phyloP scores from a whole-genome alignment of 2,797 vertebrate species.

The Aldrovandia affinis region DNA sequence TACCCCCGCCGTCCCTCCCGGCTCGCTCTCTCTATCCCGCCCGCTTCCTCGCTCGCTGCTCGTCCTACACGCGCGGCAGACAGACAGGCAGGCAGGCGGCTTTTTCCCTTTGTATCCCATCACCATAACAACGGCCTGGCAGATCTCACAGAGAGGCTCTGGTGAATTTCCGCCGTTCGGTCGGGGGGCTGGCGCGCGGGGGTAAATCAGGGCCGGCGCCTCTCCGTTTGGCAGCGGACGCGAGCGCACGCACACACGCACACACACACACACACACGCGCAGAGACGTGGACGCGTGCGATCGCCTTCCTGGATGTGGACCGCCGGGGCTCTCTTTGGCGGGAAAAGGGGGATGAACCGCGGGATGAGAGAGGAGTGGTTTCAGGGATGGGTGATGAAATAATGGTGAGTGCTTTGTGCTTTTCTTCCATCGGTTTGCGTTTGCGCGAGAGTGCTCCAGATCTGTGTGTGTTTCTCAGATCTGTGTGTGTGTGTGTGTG shows the following conservation, averaged over 20 bases:
- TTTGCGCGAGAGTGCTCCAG: neutral
- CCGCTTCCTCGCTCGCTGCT: neutral
- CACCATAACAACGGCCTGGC: slow-evolving; percentile 29
- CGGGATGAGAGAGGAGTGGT: slow-evolving; percentile 17
- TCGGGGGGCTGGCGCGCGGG: slow-evolving; percentile 20
- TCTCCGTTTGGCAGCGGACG: neutral
- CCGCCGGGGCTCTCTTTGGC: neutral
- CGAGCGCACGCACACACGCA: neutral
- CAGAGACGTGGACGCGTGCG: slow-evolving; percentile 18
- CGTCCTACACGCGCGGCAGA: neutral
- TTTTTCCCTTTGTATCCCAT: slow-evolving; percentile 31
- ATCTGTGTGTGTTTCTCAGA: neutral
- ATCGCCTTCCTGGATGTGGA: slow-evolving; percentile 12
- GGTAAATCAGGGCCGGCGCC: neutral
- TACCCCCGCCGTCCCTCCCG: neutral
- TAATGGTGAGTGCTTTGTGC: slow-evolving; percentile 24
- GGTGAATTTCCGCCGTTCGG: slow-evolving; percentile 19
- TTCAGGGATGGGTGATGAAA: slow-evolving; percentile 5
- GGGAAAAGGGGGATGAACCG: slow-evolving; percentile 19
- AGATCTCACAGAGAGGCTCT: slow-evolving; percentile 9
- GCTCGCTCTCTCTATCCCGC: neutral
- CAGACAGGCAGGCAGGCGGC: too few relatives aligned
- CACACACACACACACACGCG: too few relatives aligned
- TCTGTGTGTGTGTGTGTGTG: neutral
- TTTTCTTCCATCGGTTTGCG: neutral